Conservation (phyloP, 2,797 vertebrate genomes). For the Sitta carolinensis region DNA sequence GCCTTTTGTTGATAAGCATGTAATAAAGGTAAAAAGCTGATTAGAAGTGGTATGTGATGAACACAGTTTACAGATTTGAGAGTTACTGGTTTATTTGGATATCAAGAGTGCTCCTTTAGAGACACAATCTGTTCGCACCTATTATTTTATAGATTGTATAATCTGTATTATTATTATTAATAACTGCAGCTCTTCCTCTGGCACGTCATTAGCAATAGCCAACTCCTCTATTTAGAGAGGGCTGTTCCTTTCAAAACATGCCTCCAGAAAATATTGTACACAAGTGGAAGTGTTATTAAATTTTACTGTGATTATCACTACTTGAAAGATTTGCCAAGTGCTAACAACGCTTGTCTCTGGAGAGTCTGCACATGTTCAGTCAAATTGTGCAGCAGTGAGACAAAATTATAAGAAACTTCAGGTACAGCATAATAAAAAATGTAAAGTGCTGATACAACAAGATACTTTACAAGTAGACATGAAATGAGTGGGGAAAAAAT, state of each 20-base stretch:
- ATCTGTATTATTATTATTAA: neutral
- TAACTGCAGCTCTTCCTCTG: neutral
- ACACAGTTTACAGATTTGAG: neutral
- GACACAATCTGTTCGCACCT: neutral
- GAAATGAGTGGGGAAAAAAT: neutral
- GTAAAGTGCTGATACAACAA: conserved; percentile 28
- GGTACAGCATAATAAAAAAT: conserved; percentile 2
- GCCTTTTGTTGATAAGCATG: neutral
- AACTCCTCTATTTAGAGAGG: neutral
- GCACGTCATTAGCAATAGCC: neutral
- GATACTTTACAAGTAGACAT: neutral
- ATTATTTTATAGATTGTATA: neutral
- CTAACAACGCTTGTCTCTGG: conserved; percentile 26
- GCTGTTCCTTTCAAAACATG: conserved; percentile 7
- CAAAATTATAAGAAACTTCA: conserved; percentile 11
- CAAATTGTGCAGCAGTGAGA: conserved; percentile 7
- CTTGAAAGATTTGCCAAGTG: conserved; percentile 36
- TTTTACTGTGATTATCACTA: conserved; percentile 28
- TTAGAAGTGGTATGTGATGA: neutral
- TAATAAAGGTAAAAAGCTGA: neutral
- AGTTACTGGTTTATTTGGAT: neutral
- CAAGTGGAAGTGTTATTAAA: conserved; percentile 20
- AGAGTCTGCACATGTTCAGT: conserved; percentile 27
- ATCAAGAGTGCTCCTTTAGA: neutral
- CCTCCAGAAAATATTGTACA: neutral